Conservation (phyloP, 2,888 invertebrate genomes). For the Athripsodes cinereus region DNA sequence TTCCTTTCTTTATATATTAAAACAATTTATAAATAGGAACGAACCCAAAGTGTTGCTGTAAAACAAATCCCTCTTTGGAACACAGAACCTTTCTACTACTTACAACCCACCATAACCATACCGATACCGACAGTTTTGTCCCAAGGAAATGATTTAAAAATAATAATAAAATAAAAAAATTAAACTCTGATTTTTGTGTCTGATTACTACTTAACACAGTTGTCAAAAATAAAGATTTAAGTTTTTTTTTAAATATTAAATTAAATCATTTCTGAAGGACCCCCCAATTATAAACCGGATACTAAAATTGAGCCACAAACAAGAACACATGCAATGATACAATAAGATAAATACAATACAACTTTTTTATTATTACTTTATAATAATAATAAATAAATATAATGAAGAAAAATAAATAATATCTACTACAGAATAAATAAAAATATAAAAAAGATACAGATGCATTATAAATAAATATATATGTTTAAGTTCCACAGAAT, state of each 20-base stretch:
- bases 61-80: slow-evolving; percentile 37
- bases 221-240: too few species aligned
- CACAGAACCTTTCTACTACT: slow-evolving; percentile 42
- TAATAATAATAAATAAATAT: not conserved
- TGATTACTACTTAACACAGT: too few species aligned
- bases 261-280: not conserved
- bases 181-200: too few species aligned
- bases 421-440: not conserved
- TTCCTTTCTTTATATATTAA: not conserved
- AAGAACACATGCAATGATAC: slow-evolving; percentile 21
- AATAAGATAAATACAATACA: slow-evolving; percentile 16
- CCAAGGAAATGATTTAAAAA: slow-evolving; percentile 24
- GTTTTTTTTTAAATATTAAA: not conserved
- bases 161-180: too few species aligned
- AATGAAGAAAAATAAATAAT: not conserved
- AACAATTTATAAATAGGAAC: not conserved
- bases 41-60: slow-evolving; percentile 10
- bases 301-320: slow-evolving; percentile 22
- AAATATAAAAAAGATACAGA: not conserved
- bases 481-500: too few species aligned
- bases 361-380: not conserved
- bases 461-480: too few species aligned
- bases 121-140: slow-evolving; percentile 52
- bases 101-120: slow-evolving; percentile 48
- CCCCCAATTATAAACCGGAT: slow-evolving; percentile 23